phyloP scores from a whole-genome alignment of 1,140 invertebrate species.

The Chlorops oryzae region DNA sequence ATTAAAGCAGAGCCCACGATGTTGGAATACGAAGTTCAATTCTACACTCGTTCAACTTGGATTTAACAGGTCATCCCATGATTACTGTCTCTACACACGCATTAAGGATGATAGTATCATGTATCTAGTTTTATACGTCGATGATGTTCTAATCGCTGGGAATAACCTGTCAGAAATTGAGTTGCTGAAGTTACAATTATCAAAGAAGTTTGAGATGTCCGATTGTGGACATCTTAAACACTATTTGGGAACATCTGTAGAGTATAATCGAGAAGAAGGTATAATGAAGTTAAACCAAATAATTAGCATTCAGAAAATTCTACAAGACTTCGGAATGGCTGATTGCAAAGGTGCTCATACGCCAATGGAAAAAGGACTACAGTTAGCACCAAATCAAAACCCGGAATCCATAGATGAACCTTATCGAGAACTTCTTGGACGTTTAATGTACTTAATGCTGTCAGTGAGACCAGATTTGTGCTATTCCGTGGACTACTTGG shows the following conservation, averaged over 20 bases:
- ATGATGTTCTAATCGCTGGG: slow-evolving; percentile 11
- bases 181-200: not conserved
- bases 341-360: slow-evolving; percentile 19
- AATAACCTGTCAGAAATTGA: not conserved
- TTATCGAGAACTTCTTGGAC: slow-evolving; percentile 18
- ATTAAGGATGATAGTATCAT: slow-evolving; percentile 15
- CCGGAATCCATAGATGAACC: too few relatives aligned
- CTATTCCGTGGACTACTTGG: slow-evolving; percentile 22
- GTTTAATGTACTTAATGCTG: slow-evolving; percentile 14
- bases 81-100: too few relatives aligned
- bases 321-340: too few relatives aligned
- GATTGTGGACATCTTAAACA: slow-evolving; percentile 25
- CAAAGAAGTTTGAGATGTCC: slow-evolving; percentile 22
- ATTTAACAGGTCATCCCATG: too few relatives aligned
- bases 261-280: too few relatives aligned
- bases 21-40: slow-evolving; percentile 38
- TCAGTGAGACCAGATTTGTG: slow-evolving; percentile 18
- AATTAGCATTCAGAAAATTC: too few relatives aligned
- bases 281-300: too few relatives aligned
- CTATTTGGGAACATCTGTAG: too few relatives aligned
- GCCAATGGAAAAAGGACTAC: slow-evolving; percentile 15
- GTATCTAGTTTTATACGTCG: slow-evolving; percentile 13
- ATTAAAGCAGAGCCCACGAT: slow-evolving; percentile 46
- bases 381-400: slow-evolving; percentile 6
- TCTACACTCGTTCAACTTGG: slow-evolving; percentile 12